Conservation (phyloP, 2,888 invertebrate species). For the Cordylochernes scorpioides region DNA sequence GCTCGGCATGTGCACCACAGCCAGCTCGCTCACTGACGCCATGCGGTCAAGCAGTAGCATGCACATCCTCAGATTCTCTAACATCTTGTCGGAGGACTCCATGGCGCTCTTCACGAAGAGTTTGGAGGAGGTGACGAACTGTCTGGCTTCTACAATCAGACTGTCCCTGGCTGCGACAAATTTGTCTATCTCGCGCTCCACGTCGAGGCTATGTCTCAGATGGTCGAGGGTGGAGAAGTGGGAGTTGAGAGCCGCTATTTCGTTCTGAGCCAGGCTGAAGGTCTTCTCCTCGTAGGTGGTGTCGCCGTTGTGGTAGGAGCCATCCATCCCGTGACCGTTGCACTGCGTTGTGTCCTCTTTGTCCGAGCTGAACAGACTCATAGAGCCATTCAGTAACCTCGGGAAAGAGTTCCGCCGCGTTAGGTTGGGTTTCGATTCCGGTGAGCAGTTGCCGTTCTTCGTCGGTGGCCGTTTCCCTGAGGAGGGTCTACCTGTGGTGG, state of each 20-base stretch:
- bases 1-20: constrained; percentile 44
- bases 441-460: not conserved
- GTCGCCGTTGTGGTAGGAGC: constrained; percentile 2
- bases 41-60: constrained; percentile 44
- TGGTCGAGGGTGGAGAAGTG: constrained; percentile 6
- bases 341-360: too few species aligned
- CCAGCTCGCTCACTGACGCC: constrained; percentile 38
- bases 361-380: too few species aligned
- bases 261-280: constrained; percentile 8
- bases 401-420: not conserved
- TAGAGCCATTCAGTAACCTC: not conserved
- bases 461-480: not conserved
- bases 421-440: not conserved
- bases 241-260: constrained; percentile 7
- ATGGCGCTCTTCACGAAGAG: constrained; percentile 54
- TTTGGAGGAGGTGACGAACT: constrained; percentile 54
- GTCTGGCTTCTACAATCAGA: constrained; percentile 47
- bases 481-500: not conserved
- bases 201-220: not conserved
- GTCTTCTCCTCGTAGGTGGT: constrained; percentile 1
- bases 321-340: too few species aligned
- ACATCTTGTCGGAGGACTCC: constrained; percentile 33
- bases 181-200: constrained; percentile 22
- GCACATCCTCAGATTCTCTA: constrained; percentile 43
- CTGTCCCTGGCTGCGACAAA: constrained; percentile 36